Percentiles rank a stretch among this genome's conserved stretches.
Evolutionary conservation across 1,140 invertebrate species (phyloP).

Genomic region (Nylanderia fulva): DNA sequence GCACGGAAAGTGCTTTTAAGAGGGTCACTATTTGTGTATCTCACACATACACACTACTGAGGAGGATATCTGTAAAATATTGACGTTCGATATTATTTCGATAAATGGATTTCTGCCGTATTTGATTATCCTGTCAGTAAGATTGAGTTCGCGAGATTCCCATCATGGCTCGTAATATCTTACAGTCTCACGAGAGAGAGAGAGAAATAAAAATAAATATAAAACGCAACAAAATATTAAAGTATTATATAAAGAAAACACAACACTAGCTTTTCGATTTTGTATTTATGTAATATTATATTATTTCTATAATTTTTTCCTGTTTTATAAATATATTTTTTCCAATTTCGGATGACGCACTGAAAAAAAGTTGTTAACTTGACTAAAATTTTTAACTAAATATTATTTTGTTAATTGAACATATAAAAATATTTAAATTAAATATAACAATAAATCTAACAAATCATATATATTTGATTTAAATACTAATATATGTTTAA

Average conservation of each 20-base stretch:
- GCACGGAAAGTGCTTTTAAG: not conserved
- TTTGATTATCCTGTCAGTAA: constrained; percentile 50
- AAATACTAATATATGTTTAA: too few species aligned
- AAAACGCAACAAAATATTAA: not conserved
- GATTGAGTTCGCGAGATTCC: constrained; percentile 18
- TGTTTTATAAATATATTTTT: not conserved
- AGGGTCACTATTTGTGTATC: not conserved
- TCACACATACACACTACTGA: too few species aligned
- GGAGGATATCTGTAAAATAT: constrained; percentile 24
- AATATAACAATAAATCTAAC: too few species aligned
- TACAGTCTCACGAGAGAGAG: not conserved
- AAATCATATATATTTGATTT: too few species aligned
- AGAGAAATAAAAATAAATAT: not conserved
- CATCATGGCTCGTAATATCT: constrained; percentile 16
- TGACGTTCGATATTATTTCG: constrained; percentile 25
- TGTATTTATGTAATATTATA: not conserved
- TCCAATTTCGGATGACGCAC: not conserved
- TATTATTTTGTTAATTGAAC: too few species aligned
- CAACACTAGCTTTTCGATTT: not conserved
- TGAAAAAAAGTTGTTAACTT: too few species aligned
- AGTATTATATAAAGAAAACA: not conserved
- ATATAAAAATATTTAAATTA: too few species aligned
- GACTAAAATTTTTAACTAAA: too few species aligned
- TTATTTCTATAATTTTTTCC: not conserved
- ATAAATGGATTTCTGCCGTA: constrained; percentile 31